Evolutionary conservation across 2,888 invertebrate species (phyloP).

Genomic region (Boloria selene): DNA sequence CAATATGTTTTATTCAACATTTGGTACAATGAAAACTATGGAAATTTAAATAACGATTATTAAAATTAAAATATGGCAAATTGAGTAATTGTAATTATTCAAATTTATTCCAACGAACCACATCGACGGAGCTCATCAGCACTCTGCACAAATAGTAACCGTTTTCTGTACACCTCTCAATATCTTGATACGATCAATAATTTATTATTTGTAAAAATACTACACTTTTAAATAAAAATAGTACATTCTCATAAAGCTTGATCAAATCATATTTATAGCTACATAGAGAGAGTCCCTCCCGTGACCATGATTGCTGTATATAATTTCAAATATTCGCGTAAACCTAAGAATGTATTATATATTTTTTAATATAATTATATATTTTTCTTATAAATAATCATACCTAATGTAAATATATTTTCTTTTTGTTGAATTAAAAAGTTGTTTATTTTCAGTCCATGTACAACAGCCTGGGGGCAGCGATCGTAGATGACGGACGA

Average conservation of each 20-base stretch:
- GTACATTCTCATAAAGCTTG: too few species aligned
- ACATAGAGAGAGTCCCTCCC: too few species aligned
- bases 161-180: background rate
- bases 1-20: conserved; percentile 36
- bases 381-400: too few species aligned
- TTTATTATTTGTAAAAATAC: too few species aligned
- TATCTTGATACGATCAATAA: too few species aligned
- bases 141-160: background rate
- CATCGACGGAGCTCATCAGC: conserved; percentile 9
- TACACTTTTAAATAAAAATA: too few species aligned
- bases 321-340: too few species aligned
- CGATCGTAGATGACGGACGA: conserved; percentile 86
- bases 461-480: conserved; percentile 93
- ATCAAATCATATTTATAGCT: too few species aligned
- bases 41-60: conserved; percentile 31
- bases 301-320: too few species aligned
- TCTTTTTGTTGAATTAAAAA: background rate
- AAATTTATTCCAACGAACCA: conserved; percentile 26
- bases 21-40: conserved; percentile 24
- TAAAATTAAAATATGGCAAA: conserved; percentile 32
- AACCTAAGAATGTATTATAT: too few species aligned
- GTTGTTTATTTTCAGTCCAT: conserved; percentile 79
- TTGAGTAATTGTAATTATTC: conserved; percentile 31
- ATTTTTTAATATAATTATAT: too few species aligned
- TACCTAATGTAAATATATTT: too few species aligned